phyloP scores from a whole-genome alignment of 2,797 vertebrate genomes.

The Sebastes matsubarae region DNA sequence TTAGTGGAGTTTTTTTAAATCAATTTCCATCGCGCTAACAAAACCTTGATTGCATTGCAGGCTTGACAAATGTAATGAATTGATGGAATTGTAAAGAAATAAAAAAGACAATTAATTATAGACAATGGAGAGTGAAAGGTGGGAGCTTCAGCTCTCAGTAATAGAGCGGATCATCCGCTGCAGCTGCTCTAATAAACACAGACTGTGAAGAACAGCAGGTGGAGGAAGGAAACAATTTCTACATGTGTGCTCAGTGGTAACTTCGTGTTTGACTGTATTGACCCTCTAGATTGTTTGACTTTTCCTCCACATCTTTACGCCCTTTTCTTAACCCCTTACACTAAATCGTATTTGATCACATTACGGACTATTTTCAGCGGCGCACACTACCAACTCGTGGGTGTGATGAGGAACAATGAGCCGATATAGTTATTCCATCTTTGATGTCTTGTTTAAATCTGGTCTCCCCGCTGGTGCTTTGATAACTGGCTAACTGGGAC shows the following conservation, averaged over 20 bases:
- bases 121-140: conserved; percentile 23
- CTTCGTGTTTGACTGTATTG: conserved; percentile 10
- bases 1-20: conserved; percentile 53
- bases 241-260: conserved; percentile 12
- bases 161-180: conserved; percentile 13
- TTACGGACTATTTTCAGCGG: not conserved
- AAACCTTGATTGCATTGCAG: conserved; percentile 44
- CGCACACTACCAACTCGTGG: not conserved
- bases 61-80: conserved; percentile 44
- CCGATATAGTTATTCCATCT: conserved; percentile 88
- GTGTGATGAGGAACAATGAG: conserved; percentile 65
- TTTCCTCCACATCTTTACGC: not conserved
- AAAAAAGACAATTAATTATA: conserved; percentile 25
- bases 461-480: conserved; percentile 89
- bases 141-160: not conserved
- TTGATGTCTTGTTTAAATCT: conserved; percentile 93
- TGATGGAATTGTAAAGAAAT: conserved; percentile 7
- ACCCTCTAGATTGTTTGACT: not conserved
- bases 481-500: conserved; percentile 95
- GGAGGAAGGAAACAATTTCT: conserved; percentile 27
- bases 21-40: conserved; percentile 52
- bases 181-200: conserved; percentile 11
- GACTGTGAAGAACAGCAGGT: conserved; percentile 19
- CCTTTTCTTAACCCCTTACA: conserved; percentile 4
- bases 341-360: not conserved